Conservation (phyloP, 2,888 invertebrate species). For the Amorpha juglandis region DNA sequence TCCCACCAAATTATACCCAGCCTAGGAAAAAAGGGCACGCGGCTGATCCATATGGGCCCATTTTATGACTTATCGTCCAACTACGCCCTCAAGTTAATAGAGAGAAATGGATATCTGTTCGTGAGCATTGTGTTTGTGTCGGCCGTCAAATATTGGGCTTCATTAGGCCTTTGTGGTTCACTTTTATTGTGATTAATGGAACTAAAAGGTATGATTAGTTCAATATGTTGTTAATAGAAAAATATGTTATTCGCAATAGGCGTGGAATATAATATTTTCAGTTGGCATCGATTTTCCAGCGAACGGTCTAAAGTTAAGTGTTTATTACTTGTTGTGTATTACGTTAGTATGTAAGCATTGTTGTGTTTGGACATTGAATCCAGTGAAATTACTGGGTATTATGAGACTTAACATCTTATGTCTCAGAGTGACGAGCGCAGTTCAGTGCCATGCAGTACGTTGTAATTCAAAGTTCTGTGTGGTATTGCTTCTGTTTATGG, state of each 20-base stretch:
- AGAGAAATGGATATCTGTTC: slow-evolving; percentile 43
- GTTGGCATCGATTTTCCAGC: background rate
- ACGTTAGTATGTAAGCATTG: too few relatives aligned
- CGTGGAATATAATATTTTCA: background rate
- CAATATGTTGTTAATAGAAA: background rate
- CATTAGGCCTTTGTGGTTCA: slow-evolving; percentile 12
- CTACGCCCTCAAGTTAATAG: slow-evolving; percentile 47
- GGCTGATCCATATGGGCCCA: slow-evolving; percentile 61
- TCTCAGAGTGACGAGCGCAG: too few relatives aligned
- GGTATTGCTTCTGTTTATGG: too few relatives aligned
- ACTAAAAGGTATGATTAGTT: background rate
- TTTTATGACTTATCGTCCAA: slow-evolving; percentile 56
- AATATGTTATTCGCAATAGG: background rate
- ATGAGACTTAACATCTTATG: too few relatives aligned
- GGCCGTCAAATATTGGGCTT: slow-evolving; percentile 4
- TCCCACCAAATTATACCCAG: slow-evolving; percentile 60
- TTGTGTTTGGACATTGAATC: too few relatives aligned
- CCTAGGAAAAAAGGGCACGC: slow-evolving; percentile 48
- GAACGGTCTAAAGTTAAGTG: background rate
- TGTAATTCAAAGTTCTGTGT: too few relatives aligned
- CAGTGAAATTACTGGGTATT: too few relatives aligned
- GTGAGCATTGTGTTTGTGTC: slow-evolving; percentile 18
- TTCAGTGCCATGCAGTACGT: too few relatives aligned
- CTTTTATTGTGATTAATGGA: slow-evolving; percentile 19
- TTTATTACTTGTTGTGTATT: too few relatives aligned